Evolutionary conservation across 2,888 invertebrate species (phyloP).

Genomic region (Antheraea yamamai): DNA sequence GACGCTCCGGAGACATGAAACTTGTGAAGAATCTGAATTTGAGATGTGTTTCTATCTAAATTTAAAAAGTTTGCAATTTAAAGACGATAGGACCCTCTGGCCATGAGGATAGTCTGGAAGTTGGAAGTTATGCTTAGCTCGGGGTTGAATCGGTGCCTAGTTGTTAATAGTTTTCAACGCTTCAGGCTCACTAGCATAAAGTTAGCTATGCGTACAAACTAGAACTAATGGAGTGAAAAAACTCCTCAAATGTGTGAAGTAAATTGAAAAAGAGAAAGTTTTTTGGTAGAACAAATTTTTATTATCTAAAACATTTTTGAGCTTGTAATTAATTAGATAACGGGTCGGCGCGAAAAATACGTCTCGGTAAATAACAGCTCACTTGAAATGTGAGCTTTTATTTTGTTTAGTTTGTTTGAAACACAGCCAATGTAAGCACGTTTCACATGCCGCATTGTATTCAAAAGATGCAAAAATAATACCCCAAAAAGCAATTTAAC

Average conservation of each 20-base stretch:
- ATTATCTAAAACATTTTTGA: too few species aligned
- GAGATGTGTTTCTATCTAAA: constrained; percentile 60
- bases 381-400: too few species aligned
- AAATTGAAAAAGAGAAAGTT: background rate
- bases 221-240: background rate
- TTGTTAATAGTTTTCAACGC: background rate
- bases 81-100: constrained; percentile 38
- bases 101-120: constrained; percentile 26
- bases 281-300: background rate
- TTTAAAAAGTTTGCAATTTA: constrained; percentile 59
- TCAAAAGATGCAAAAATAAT: too few species aligned
- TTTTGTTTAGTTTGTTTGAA: too few species aligned
- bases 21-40: constrained; percentile 62
- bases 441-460: too few species aligned
- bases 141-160: constrained; percentile 25
- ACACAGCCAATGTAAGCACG: too few species aligned
- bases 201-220: background rate
- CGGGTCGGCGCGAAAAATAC: too few species aligned
- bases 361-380: too few species aligned
- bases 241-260: background rate
- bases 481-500: too few species aligned
- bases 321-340: too few species aligned
- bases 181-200: background rate
- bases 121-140: constrained; percentile 11
- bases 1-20: constrained; percentile 55